Evolutionary conservation across 2,113 vertebrate genomes (phyloP).

Genomic region (Cyrtonyx montezumae): DNA sequence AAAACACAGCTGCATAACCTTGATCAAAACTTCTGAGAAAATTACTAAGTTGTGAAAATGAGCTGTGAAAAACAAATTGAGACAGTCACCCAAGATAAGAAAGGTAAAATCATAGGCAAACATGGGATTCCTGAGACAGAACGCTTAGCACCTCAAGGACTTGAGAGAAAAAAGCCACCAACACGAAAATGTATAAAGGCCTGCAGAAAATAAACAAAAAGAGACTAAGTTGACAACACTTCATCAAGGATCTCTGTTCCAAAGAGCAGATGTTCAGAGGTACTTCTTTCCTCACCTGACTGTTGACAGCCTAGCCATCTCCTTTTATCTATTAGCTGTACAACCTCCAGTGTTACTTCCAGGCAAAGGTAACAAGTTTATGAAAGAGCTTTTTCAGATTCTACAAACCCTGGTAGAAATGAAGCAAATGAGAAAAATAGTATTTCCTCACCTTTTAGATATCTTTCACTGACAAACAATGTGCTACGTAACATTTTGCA

Average conservation of each 20-base stretch:
- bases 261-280: not conserved
- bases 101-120: not conserved
- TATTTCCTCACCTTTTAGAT: not conserved
- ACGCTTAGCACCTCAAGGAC: not conserved
- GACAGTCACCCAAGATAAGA: not conserved
- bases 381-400: not conserved
- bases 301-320: not conserved
- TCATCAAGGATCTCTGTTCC: not conserved
- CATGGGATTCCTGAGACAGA: not conserved
- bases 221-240: not conserved
- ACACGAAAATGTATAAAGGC: not conserved
- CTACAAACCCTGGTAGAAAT: not conserved
- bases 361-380: not conserved
- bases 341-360: not conserved
- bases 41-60: not conserved
- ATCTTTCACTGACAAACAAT: not conserved
- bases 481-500: not conserved
- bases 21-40: not conserved
- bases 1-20: not conserved
- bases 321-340: not conserved
- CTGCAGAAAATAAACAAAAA: not conserved
- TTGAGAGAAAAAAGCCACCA: not conserved
- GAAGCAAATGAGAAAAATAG: not conserved
- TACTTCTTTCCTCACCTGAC: not conserved
- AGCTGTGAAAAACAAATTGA: not conserved